Conservation (phyloP, 2,113 vertebrate species). For the Narcine bancroftii region DNA sequence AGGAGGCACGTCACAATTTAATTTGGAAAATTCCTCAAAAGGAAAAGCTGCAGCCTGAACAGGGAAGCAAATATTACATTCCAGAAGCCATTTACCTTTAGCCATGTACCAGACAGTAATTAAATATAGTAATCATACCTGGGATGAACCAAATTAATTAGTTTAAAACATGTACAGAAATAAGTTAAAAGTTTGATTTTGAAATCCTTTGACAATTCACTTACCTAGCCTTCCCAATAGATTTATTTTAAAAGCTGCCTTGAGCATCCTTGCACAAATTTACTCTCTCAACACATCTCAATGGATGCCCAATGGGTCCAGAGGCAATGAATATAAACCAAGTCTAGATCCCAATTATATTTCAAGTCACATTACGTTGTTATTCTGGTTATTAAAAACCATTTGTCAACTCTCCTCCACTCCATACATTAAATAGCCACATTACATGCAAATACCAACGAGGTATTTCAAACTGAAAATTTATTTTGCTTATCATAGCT, state of each 20-base stretch:
- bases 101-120: background rate
- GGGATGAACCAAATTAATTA: background rate
- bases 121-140: background rate
- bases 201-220: background rate
- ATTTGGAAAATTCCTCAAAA: background rate
- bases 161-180: background rate
- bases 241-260: background rate
- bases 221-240: background rate
- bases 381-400: background rate
- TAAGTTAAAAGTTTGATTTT: constrained; percentile 8
- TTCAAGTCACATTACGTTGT: constrained; percentile 1
- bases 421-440: background rate
- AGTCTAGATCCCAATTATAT: background rate
- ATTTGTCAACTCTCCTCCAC: background rate
- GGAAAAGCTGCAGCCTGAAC: background rate
- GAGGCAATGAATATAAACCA: background rate
- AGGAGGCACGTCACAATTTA: no score
- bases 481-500: background rate
- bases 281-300: background rate
- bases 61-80: background rate
- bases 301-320: background rate
- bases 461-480: background rate
- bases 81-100: background rate
- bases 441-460: background rate
- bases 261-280: background rate